Evolutionary conservation across 2,888 invertebrate species (phyloP).

Genomic region (Buathra laborator): DNA sequence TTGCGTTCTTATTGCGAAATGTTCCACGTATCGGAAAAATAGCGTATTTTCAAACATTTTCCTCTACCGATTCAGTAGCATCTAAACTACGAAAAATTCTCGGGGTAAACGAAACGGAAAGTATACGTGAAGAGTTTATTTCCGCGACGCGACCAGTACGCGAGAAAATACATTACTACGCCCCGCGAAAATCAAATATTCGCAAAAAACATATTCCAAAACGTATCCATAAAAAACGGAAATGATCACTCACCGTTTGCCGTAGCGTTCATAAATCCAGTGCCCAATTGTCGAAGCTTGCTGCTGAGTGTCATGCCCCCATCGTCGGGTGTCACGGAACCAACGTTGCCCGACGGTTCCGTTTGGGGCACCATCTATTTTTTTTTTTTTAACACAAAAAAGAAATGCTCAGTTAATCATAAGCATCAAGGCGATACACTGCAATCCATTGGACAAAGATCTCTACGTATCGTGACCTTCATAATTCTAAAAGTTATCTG

Average conservation of each 20-base stretch:
- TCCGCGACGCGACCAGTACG: neutral
- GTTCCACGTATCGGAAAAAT: conserved; percentile 11
- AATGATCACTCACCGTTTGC: conserved; percentile 89
- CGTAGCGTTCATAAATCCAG: conserved; percentile 92
- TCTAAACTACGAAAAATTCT: neutral
- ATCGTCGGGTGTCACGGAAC: conserved; percentile 87
- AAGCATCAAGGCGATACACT: neutral
- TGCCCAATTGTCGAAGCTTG: conserved; percentile 90
- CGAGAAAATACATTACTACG: neutral
- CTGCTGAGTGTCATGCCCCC: conserved; percentile 92
- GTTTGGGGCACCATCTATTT: conserved; percentile 94
- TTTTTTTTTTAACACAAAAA: conserved; percentile 15
- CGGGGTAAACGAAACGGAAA: neutral
- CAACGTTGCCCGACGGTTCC: conserved; percentile 86
- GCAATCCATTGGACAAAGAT: neutral
- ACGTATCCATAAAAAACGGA: neutral
- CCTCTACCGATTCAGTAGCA: neutral
- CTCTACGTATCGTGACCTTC: neutral
- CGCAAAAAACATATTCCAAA: too few species aligned
- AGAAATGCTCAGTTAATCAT: neutral
- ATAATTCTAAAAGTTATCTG: neutral
- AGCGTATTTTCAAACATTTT: neutral
- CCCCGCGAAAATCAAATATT: too few species aligned
- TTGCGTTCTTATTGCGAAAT: neutral
- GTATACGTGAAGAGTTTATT: neutral